Evolutionary conservation across 2,113 vertebrate genomes (phyloP).

Genomic region (Echinops telfairi): DNA sequence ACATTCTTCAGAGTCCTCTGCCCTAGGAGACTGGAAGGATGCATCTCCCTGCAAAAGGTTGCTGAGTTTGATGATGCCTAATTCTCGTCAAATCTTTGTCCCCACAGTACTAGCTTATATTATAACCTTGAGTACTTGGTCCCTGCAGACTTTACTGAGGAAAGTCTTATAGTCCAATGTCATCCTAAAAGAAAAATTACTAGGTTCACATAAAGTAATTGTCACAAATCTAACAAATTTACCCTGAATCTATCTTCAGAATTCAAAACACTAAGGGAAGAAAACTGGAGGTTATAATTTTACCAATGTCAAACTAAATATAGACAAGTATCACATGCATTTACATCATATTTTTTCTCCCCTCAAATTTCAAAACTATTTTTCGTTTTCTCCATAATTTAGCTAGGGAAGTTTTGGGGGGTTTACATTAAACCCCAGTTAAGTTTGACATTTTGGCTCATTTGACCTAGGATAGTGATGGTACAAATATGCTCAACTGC

Average conservation of each 20-base stretch:
- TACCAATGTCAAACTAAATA: background rate
- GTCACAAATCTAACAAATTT: conserved; percentile 40
- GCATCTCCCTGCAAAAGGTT: background rate
- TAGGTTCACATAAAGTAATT: background rate
- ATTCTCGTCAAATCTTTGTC: background rate
- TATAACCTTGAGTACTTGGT: background rate
- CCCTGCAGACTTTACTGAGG: background rate
- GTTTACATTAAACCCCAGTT: conserved; percentile 7
- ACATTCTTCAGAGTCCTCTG: too few species aligned
- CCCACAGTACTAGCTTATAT: background rate
- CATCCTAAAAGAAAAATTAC: conserved; percentile 38
- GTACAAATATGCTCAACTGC: background rate
- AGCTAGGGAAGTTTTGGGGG: background rate
- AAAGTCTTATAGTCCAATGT: conserved; percentile 6
- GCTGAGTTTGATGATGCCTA: background rate
- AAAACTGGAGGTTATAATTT: conserved; percentile 54
- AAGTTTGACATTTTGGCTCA: background rate
- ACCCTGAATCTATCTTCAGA: conserved; percentile 65
- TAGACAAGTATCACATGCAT: conserved; percentile 13
- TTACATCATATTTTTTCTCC: background rate
- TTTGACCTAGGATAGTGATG: background rate
- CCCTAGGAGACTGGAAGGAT: background rate
- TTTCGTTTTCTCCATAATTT: background rate
- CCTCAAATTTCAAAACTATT: conserved; percentile 41
- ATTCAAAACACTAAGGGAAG: conserved; percentile 20